Percentiles rank a stretch among this genome's conserved stretches.
These are phyloP conservation scores for Nematostella vectensis DNA, from an alignment of 92 coral and sea anemone species.

Conservation along the genomic window DNA sequence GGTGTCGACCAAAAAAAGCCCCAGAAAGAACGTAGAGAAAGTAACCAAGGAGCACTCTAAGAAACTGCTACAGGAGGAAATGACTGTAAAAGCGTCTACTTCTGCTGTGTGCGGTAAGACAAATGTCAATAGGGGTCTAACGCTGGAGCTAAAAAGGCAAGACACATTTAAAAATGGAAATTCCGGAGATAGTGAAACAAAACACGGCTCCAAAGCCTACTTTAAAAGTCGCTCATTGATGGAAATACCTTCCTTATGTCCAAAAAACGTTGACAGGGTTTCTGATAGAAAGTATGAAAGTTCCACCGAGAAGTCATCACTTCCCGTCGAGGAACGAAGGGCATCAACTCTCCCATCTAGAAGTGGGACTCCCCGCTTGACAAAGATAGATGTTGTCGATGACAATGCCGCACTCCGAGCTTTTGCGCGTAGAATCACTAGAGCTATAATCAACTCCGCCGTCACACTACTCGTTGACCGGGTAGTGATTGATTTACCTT, in stretches of 20 bases:
- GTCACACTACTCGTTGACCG: background rate
- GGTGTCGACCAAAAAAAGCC: background rate
- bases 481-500: background rate
- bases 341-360: background rate
- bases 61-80: background rate
- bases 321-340: background rate
- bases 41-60: background rate
- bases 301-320: background rate
- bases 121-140: background rate
- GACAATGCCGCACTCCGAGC: background rate
- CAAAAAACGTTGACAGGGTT: background rate
- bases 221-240: background rate
- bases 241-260: background rate
- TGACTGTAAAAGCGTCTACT: background rate
- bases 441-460: constrained; percentile 1
- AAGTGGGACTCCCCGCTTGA: background rate
- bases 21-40: background rate
- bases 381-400: background rate
- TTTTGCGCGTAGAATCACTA: background rate
- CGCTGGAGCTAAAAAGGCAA: background rate
- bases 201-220: background rate
- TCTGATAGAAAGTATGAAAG: background rate
- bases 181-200: background rate
- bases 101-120: background rate
- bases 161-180: too few species aligned